Evolutionary conservation across 2,888 invertebrate species (phyloP), one percentile per base, ranked within the genome.

Genomic region (Iphiclides podalirius): DNA sequence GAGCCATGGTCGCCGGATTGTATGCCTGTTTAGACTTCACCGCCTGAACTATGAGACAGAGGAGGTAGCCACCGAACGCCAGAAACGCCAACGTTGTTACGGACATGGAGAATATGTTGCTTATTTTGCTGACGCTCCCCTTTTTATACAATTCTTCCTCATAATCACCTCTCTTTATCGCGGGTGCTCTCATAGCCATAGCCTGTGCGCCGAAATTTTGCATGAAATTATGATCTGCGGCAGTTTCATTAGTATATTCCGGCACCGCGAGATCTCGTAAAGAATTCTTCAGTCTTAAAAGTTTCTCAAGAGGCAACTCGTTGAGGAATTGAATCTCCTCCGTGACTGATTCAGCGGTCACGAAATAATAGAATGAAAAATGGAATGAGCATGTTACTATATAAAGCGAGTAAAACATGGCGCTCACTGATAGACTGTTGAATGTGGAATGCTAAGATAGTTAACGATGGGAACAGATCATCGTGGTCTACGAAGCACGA

Each of bases 21-120:
- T 71, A 72, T 15, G 66, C 81, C 56, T 90, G 90, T 69, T 94
- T 94, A 13, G 91, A 90, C 65, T 92, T 93, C 44, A 95, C 91
- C 0, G 94, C 94, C 63, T 94, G 93, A 16, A 95, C 93, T 43
- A 95, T 92, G 38, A 96, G 80, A 61, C 95, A 94, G 1, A 96
- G 71, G 13, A 96, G 78, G 67, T 96, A 96, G 1, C 95, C 96
- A 0, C 95, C 96, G 64, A 96, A 96, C 0, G 96, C 96, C 4
- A 96, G 77, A 77, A 96, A 96, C 0, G 96, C 93, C 44, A 96
- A 76, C 0, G 94, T 92, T 0, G 95, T 95, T 7, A 96, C 90
- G 0, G 95, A 93, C 58, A 94, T 88, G 54, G 95, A 93, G 65
- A 96, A 95, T 42, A 95, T 90, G 37, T 93, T 93, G 57, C 93